Conservation (phyloP, 2,113 vertebrate genomes). For the Neodontobutis hainanensis region DNA sequence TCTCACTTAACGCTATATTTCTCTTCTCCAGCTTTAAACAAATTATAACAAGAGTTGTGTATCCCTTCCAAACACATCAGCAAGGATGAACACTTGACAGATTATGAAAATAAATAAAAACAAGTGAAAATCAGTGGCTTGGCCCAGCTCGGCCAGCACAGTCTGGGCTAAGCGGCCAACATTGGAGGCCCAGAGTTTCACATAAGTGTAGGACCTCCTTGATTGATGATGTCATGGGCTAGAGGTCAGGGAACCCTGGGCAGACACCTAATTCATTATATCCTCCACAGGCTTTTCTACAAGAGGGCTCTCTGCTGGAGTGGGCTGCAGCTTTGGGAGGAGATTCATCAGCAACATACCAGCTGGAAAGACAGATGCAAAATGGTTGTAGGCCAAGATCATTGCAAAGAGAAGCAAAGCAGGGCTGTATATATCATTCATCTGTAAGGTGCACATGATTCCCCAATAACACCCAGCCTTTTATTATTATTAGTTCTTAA, state of each 20-base stretch:
- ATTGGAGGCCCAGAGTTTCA: constrained; percentile 78
- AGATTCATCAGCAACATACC: constrained; percentile 83
- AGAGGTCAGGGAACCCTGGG: constrained; percentile 88
- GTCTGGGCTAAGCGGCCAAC: constrained; percentile 74
- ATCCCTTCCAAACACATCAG: constrained; percentile 76
- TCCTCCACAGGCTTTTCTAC: constrained; percentile 85
- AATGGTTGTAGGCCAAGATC: constrained; percentile 27
- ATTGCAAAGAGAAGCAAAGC: neutral
- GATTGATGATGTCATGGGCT: constrained; percentile 94
- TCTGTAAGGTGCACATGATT: neutral
- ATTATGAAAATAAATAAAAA: constrained; percentile 82
- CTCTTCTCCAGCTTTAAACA: constrained; percentile 70
- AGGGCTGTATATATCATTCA: neutral
- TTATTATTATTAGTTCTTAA: neutral
- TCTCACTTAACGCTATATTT: constrained; percentile 72
- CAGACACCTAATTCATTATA: constrained; percentile 97
- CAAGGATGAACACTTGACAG: constrained; percentile 60
- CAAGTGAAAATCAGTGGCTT: constrained; percentile 77
- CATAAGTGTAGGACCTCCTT: constrained; percentile 83
- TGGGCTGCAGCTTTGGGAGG: constrained; percentile 81
- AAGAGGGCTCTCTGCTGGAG: constrained; percentile 80
- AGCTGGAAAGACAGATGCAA: constrained; percentile 65
- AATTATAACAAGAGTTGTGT: constrained; percentile 78
- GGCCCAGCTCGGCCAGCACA: constrained; percentile 53
- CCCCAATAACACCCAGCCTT: neutral